phyloP scores from a whole-genome alignment of 2,113 vertebrate genomes.

The Callipepla squamata region DNA sequence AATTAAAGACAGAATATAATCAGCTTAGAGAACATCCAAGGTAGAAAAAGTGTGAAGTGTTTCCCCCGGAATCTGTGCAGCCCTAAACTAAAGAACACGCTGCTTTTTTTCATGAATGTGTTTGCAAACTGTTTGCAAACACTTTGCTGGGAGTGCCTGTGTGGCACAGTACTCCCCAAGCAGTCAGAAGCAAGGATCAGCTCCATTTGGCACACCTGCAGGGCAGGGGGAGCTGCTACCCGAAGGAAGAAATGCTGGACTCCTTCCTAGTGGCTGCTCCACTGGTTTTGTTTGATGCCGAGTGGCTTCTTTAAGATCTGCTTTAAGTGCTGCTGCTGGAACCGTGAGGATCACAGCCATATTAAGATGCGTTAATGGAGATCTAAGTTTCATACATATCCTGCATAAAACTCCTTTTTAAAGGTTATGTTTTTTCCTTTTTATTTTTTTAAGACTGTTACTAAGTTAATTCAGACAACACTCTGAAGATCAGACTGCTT shows the following conservation, averaged over 20 bases:
- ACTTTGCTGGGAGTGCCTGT: not conserved
- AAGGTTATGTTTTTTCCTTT: not conserved
- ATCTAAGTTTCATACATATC: not conserved
- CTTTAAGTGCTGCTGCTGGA: not conserved
- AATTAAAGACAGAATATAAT: not conserved
- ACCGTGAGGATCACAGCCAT: fast-evolving
- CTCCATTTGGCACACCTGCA: not conserved
- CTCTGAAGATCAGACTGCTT: conserved; percentile 59
- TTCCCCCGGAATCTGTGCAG: not conserved
- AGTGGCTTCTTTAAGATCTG: fast-evolving
- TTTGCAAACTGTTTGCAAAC: not conserved
- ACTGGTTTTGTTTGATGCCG: too few species aligned
- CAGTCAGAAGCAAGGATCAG: not conserved
- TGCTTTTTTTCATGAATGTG: not conserved
- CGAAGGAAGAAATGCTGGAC: fast-evolving
- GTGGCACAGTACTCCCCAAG: not conserved
- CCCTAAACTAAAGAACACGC: too few species aligned
- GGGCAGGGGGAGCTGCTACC: not conserved
- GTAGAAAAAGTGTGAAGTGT: not conserved
- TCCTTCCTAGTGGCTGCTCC: not conserved
- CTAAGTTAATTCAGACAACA: conserved; percentile 53
- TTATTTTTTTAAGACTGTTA: not conserved
- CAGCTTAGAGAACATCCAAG: not conserved
- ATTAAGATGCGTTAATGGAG: not conserved
- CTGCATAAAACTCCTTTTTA: conserved; percentile 31